Evolutionary conservation across 2,113 vertebrate species (phyloP).

Genomic region (Nesogale talazaci): DNA sequence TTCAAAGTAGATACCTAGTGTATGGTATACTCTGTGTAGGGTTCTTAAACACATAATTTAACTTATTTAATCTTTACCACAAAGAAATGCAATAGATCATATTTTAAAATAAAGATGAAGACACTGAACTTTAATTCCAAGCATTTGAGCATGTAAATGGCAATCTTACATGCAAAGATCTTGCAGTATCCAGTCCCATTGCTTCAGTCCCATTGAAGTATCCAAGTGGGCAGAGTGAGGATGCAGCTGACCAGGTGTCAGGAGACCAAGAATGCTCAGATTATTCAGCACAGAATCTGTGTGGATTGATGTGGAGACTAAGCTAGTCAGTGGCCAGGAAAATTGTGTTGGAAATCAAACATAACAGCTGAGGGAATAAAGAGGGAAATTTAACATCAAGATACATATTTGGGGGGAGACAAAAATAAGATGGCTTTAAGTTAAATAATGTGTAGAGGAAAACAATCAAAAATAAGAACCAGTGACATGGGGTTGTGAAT

Average conservation of each 20-base stretch:
- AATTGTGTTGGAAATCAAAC: not conserved
- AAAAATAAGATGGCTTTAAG: not conserved
- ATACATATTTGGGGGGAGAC: not conserved
- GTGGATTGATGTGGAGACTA: not conserved
- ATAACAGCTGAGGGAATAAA: constrained; percentile 19
- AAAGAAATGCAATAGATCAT: not conserved
- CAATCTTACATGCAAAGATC: not conserved
- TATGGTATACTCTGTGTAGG: not conserved
- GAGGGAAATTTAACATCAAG: not conserved
- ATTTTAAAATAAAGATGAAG: not conserved
- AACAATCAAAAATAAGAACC: not conserved
- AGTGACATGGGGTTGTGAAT: not conserved
- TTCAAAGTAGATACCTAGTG: too few relatives aligned
- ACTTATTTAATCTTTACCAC: not conserved
- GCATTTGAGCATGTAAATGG: not conserved
- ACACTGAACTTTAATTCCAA: not conserved
- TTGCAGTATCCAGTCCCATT: not conserved
- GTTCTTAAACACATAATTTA: not conserved
- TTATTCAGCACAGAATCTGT: not conserved
- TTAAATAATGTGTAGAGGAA: not conserved
- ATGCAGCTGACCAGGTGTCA: not conserved
- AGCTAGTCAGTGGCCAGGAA: not conserved
- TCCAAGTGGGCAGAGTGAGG: not conserved
- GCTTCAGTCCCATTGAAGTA: not conserved
- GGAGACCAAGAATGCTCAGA: not conserved